These are phyloP conservation scores for Drosophila subquinaria DNA, from an alignment of 2,888 invertebrate genomes.

Conservation along the genomic window DNA sequence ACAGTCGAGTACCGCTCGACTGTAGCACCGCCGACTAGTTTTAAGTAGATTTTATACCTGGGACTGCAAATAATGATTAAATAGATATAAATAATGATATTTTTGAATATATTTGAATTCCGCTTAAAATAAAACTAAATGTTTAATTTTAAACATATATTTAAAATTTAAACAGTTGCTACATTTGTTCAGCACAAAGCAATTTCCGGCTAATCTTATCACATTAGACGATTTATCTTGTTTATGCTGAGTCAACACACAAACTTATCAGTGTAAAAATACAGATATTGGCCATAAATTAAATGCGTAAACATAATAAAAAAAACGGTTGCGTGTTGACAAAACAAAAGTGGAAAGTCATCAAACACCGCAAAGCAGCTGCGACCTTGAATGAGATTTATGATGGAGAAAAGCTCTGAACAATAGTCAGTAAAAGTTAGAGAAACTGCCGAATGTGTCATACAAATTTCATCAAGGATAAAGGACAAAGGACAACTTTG, in stretches of 20 bases:
- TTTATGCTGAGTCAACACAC: background rate
- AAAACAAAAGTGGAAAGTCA: constrained; percentile 5
- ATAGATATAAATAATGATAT: no score
- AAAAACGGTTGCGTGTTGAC: background rate
- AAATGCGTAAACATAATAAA: background rate
- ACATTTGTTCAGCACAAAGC: constrained; percentile 10
- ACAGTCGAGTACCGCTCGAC: no score
- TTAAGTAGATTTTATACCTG: background rate
- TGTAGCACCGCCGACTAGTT: no score
- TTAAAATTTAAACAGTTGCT: background rate
- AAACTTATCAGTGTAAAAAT: constrained; percentile 15
- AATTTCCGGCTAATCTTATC: constrained; percentile 52
- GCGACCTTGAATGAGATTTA: constrained; percentile 57
- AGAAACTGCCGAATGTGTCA: constrained; percentile 39
- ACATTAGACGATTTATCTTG: constrained; percentile 34
- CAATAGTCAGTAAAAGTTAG: constrained; percentile 36
- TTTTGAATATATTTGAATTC: no score
- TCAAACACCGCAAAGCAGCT: constrained; percentile 25
- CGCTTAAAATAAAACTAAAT: no score
- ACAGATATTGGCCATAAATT: constrained; percentile 7
- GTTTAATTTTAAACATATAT: no score
- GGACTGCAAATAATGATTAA: no score
- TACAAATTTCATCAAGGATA: constrained; percentile 1
- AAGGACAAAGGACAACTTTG: background rate
- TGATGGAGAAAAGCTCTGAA: constrained; percentile 20